Base-by-base conservation (phyloP, 1,140 invertebrate genomes). In the Halotydeus destructor region DNA sequence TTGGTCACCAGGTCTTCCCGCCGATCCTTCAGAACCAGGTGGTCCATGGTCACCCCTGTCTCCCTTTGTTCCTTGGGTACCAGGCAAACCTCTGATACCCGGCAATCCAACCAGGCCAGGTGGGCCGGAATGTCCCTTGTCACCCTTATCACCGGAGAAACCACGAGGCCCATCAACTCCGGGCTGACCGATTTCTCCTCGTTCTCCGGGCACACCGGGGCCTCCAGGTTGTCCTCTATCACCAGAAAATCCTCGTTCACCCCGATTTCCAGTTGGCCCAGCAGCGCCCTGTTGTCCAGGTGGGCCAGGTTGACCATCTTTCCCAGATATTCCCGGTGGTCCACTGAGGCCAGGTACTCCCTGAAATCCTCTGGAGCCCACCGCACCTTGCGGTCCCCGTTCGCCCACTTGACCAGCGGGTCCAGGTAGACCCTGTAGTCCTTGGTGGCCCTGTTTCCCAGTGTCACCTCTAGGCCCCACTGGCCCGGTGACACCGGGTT, bases 291-390 rank as follows among this genome's bases (percentile, higher is more conserved):
- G 49, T 37, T 40, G 42, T 31, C 52, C 52, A 6, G 50, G 49
- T 22, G 31, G 28, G n/a, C 33, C 41, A 23, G 23, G 8, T 25
- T 40, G 22, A 36, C 41, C 41, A 22, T 14, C 12, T 36, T 2
- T 6, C 5, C 41, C 41, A 24, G 8, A 25, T 12, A 24, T 19
- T 9, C 48, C 48, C 18, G 42, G 23, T 6, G 23, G 42, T 11
- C 51, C 51, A 32, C 27, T 19, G 16, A 57, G 43, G 9, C 82
- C 81, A 53, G 77, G 67, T 11, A 58, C 50, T 22, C 82, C 82
- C 24, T 68, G 64, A 12, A 78, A 46, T 8, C 69, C 67, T 25
- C 54, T 53, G n/a, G 53, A 43, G 26, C 69, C 69, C 43, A 55
- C 49, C 1, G 55, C 34, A 30, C 70, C 70, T 18, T 58, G 56